These are phyloP conservation scores for Galeopsomyia nigrocyanea DNA, from an alignment of 2,888 invertebrate genomes.

Conservation along the genomic window DNA sequence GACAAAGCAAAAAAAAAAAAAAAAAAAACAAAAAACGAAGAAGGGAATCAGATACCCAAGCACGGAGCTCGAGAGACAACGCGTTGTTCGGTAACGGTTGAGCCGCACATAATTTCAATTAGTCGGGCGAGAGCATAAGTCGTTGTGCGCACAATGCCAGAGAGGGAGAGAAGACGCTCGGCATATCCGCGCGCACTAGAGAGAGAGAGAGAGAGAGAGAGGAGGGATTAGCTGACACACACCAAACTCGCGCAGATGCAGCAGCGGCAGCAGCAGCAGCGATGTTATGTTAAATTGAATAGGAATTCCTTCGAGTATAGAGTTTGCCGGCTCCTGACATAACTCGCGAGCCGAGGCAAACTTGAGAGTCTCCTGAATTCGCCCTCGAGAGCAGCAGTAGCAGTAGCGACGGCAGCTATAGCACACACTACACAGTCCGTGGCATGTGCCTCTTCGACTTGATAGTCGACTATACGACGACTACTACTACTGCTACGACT, in stretches of 20 bases:
- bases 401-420: neutral
- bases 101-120: too few species aligned
- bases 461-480: slow-evolving; percentile 19
- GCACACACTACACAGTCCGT: slow-evolving; percentile 1
- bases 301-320: slow-evolving; percentile 53
- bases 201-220: slow-evolving; percentile 19
- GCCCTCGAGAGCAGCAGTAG: slow-evolving; percentile 33
- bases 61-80: too few species aligned
- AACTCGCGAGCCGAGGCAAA: slow-evolving; percentile 51
- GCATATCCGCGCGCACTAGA: slow-evolving; percentile 6
- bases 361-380: slow-evolving; percentile 45
- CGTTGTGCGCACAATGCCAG: neutral
- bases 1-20: too few species aligned
- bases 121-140: too few species aligned
- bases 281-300: slow-evolving; percentile 55
- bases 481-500: too few species aligned
- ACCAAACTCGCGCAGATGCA: too few species aligned
- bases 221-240: slow-evolving; percentile 39
- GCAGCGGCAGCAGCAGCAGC: slow-evolving; percentile 13
- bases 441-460: slow-evolving; percentile 37
- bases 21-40: too few species aligned
- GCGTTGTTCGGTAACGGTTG: too few species aligned
- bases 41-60: too few species aligned
- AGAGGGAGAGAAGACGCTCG: slow-evolving; percentile 11
- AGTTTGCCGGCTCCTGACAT: slow-evolving; percentile 53